Evolutionary conservation across 2,797 vertebrate genomes (phyloP).

Genomic region (Delichon dasypus): DNA sequence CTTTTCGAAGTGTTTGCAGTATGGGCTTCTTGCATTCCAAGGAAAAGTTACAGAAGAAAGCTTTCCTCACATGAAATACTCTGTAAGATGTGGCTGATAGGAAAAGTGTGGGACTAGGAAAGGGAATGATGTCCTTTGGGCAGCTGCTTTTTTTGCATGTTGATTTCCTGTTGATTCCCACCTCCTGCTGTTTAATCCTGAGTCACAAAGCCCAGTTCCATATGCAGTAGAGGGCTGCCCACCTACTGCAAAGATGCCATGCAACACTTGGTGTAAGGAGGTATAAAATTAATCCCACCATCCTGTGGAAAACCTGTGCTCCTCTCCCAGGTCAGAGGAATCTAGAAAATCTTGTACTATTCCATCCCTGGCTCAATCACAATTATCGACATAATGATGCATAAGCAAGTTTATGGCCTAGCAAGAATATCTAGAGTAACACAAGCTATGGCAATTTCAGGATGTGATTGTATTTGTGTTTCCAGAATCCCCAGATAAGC

Average conservation of each 20-base stretch:
- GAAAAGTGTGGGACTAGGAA: background rate
- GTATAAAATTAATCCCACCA: background rate
- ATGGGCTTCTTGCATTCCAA: background rate
- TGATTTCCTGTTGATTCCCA: background rate
- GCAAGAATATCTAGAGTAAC: background rate
- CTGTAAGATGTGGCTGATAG: background rate
- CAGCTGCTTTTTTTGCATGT: background rate
- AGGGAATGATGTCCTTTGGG: background rate
- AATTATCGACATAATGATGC: background rate
- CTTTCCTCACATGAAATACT: background rate
- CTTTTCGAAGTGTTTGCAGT: background rate
- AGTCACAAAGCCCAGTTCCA: background rate
- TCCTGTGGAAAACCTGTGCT: background rate
- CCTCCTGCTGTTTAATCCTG: background rate
- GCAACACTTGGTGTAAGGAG: background rate
- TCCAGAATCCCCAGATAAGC: background rate
- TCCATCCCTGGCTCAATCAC: background rate
- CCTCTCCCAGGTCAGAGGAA: background rate
- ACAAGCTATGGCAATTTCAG: background rate
- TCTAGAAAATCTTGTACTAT: background rate
- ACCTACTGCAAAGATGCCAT: background rate
- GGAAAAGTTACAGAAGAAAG: background rate
- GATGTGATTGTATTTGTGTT: background rate
- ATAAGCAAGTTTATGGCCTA: background rate
- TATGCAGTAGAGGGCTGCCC: background rate